Evolutionary conservation across 2,113 vertebrate genomes (phyloP).

Genomic region (Mesitornis unicolor): DNA sequence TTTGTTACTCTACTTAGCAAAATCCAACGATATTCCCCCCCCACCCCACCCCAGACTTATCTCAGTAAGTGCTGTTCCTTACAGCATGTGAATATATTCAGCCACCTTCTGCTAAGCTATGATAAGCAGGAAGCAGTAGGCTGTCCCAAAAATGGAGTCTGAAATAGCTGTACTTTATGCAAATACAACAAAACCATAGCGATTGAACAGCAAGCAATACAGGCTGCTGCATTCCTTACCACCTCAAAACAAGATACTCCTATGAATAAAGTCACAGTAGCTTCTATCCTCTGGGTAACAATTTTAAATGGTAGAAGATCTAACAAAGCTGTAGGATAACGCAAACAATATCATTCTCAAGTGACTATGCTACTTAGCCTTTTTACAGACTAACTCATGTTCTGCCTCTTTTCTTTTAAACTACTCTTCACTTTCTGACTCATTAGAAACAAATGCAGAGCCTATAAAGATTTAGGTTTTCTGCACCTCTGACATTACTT

Average conservation of each 20-base stretch:
- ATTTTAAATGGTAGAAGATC: background rate
- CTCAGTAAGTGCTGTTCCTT: background rate
- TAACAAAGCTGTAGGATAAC: background rate
- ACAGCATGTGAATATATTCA: conserved; percentile 34
- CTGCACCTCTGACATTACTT: background rate
- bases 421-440: conserved; percentile 34
- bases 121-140: conserved; percentile 61
- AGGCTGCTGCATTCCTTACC: background rate
- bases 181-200: conserved; percentile 2
- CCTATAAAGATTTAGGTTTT: background rate
- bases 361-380: background rate
- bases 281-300: background rate
- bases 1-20: conserved; percentile 5
- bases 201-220: background rate
- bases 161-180: conserved; percentile 56
- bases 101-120: conserved; percentile 50
- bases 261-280: background rate
- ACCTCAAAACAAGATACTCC: background rate
- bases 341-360: conserved; percentile 6
- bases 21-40: background rate
- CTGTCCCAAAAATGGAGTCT: conserved; percentile 39
- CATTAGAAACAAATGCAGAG: conserved; percentile 13
- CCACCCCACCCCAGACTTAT: background rate
- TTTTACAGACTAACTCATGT: background rate
- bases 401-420: background rate